Percentiles rank a stretch among this genome's conserved stretches.
phyloP scores from a whole-genome alignment of 2,888 invertebrate species.

The Eristalis arbustorum region DNA sequence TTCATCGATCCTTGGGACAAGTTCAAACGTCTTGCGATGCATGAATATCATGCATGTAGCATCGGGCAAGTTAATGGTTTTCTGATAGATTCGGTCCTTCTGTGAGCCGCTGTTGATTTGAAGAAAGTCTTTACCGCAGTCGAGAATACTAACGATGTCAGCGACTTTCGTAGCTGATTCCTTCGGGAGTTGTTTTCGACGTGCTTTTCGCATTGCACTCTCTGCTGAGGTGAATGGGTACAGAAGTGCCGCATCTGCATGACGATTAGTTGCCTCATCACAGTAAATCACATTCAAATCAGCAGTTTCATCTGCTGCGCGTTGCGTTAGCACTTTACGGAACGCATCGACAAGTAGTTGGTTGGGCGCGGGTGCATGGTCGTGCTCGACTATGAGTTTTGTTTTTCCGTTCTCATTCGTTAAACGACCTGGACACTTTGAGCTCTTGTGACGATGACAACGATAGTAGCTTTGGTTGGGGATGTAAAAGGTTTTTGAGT shows the following conservation, averaged over 20 bases:
- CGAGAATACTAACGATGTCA: constrained; percentile 71
- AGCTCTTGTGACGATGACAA: constrained; percentile 72
- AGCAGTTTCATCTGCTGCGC: constrained; percentile 71
- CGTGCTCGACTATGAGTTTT: constrained; percentile 71
- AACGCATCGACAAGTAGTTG: constrained; percentile 73
- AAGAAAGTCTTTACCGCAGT: constrained; percentile 71
- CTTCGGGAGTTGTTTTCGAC: constrained; percentile 72
- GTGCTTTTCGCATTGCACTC: constrained; percentile 74
- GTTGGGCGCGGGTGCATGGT: constrained; percentile 72
- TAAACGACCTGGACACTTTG: constrained; percentile 73
- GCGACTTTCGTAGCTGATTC: constrained; percentile 68
- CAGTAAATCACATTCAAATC: constrained; percentile 73
- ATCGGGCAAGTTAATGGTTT: constrained; percentile 70
- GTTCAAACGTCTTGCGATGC: constrained; percentile 72
- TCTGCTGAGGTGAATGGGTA: constrained; percentile 73
- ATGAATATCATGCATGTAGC: constrained; percentile 72
- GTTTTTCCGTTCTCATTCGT: constrained; percentile 71
- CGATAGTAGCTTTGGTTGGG: constrained; percentile 72
- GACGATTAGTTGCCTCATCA: constrained; percentile 73
- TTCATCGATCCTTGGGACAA: constrained; percentile 72
- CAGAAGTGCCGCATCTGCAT: constrained; percentile 73
- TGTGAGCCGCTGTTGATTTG: constrained; percentile 72
- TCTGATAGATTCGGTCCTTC: constrained; percentile 73
- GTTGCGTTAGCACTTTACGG: constrained; percentile 72
- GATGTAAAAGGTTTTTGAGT: neutral